Base-by-base conservation (phyloP, 2,888 invertebrate species). In the Biston stratarius region DNA sequence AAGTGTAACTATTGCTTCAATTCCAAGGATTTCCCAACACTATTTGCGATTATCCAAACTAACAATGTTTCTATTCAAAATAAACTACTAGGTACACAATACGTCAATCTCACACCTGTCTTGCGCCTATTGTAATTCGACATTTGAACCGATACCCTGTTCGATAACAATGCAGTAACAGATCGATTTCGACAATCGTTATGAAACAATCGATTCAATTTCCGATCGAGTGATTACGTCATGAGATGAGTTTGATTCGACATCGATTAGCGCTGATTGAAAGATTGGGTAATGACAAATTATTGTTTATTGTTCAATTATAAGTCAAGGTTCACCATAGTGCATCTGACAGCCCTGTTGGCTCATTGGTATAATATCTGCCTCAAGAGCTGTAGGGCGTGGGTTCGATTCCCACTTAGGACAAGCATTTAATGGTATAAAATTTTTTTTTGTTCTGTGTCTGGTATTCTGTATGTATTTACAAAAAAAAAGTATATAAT, bases 221-320 rank as follows among this genome's bases (percentile, higher is more conserved):
- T 77, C 72, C 76, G 74, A 82, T 77, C 73, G 64, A 77, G 70
- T 76, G 61, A 80, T 86, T 85, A 82, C 81, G 79, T 84, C 83
- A 83, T 69, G 68, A 71, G 79, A 80, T 81, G 80, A 74, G 78
- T 75, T 76, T 55, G 45, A 77, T 77, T 72, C 74, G 75, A 76
- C 70, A 64, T 60, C 61, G 62, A 64, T 71, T 63, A 66, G 59
- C 53, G 45, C 40, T 74, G 72, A 78, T 79, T 69, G 68, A 74
- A 67, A 73, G 75, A 74, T 80, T 74, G 70, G 63, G 64, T 55
- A 71, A 72, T 67, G 61, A 66, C 56, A 58, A 61, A 64, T 67
- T 56, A 55, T 38, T 14, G 15, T 53, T 61, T 63, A 55, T 67
- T 58, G 55, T 60, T 51, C 6, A 58, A 52, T 44, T 15, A 12